Evolutionary conservation across 2,888 invertebrate genomes (phyloP).

Genomic region (Acrocera orbiculus): DNA sequence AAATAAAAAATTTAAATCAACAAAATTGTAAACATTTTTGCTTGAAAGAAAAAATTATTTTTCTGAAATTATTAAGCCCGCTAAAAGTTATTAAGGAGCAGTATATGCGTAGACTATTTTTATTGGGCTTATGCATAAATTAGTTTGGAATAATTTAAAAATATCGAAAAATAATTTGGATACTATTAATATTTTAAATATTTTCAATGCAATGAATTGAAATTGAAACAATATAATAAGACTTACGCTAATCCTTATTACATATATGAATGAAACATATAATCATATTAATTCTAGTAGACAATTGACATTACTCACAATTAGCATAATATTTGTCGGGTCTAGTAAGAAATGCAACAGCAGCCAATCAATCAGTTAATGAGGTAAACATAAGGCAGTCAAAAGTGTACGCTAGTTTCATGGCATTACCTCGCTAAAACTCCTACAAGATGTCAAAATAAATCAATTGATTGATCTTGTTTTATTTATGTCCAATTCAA

Average conservation of each 20-base stretch:
- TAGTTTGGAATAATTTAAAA: not conserved
- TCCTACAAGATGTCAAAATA: conserved; percentile 24
- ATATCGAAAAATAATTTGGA: not conserved
- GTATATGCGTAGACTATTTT: no score
- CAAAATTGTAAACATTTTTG: no score
- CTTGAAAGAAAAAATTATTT: no score
- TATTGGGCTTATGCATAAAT: no score
- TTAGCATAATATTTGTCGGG: conserved; percentile 7
- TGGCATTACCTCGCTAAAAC: conserved; percentile 3
- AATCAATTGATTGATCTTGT: conserved; percentile 33
- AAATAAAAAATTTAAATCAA: no score
- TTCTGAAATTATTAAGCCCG: no score
- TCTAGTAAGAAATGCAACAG: conserved; percentile 4
- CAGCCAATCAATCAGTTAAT: conserved; percentile 5
- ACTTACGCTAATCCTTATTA: no score
- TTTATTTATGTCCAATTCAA: conserved; percentile 33
- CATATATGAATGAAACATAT: no score
- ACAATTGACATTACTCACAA: conserved; percentile 5
- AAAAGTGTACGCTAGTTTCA: not conserved
- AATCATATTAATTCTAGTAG: not conserved
- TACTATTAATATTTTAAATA: no score
- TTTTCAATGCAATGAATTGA: no score
- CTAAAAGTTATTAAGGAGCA: no score
- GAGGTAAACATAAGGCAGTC: not conserved
- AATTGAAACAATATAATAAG: no score